Evolutionary conservation across 2,113 vertebrate genomes (phyloP).

Genomic region (Microtus oregoni): DNA sequence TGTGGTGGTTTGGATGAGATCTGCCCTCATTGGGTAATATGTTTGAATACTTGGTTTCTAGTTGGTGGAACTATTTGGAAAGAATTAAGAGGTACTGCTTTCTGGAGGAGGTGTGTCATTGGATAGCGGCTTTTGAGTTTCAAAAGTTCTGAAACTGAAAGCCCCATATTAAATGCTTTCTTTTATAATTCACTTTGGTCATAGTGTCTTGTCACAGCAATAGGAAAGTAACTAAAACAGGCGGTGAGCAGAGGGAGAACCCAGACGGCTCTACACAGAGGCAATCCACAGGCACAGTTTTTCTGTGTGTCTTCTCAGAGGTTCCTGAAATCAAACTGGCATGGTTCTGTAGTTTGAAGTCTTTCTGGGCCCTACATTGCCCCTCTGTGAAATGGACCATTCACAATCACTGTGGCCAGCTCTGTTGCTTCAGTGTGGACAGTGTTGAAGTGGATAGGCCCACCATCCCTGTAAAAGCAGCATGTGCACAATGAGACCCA

Average conservation of each 20-base stretch:
- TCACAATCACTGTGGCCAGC: not conserved
- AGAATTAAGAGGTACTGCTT: not conserved
- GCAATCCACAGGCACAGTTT: not conserved
- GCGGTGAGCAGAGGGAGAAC: not conserved
- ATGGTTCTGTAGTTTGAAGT: not conserved
- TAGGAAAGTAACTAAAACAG: not conserved
- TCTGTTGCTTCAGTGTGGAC: too few relatives aligned
- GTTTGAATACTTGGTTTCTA: not conserved
- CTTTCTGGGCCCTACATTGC: not conserved
- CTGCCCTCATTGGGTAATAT: not conserved
- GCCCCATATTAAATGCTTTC: not conserved
- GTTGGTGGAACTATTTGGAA: not conserved
- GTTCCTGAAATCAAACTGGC: not conserved
- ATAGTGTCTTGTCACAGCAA: not conserved
- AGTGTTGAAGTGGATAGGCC: not conserved
- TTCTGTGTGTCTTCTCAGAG: not conserved
- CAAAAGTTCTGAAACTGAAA: not conserved
- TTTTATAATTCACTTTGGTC: not conserved
- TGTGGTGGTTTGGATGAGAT: not conserved
- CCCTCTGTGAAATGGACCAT: not conserved
- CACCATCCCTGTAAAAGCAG: fast-evolving
- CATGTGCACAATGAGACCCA: fast-evolving
- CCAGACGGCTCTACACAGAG: not conserved
- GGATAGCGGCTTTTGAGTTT: not conserved
- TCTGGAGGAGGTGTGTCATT: not conserved